phyloP scores from a whole-genome alignment of 92 coral and sea anemone genomes.

The Epizoanthus illoricatus region DNA sequence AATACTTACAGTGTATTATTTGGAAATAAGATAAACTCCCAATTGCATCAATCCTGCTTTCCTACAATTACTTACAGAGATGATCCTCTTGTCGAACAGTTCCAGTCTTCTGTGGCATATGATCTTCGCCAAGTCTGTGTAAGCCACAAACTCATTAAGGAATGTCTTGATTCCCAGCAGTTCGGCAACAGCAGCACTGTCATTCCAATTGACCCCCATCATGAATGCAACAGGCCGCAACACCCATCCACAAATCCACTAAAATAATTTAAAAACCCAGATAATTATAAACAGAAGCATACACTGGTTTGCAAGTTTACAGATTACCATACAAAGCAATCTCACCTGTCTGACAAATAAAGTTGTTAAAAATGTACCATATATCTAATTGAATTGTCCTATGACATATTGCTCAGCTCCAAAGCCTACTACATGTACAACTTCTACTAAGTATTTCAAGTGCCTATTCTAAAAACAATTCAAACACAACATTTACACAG shows the following conservation, averaged over 20 bases:
- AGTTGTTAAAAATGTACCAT: not conserved
- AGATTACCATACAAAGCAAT: too few species aligned
- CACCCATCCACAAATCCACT: slow-evolving; percentile 55
- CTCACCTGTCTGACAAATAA: too few species aligned
- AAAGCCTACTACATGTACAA: not conserved
- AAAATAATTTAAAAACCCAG: not conserved
- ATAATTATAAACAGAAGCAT: too few species aligned
- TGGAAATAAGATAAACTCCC: not conserved
- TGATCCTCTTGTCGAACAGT: too few species aligned
- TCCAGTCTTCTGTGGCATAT: slow-evolving; percentile 16
- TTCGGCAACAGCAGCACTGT: slow-evolving; percentile 86
- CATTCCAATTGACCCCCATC: slow-evolving; percentile 90
- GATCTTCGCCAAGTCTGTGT: slow-evolving; percentile 55
- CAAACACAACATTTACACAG: too few species aligned
- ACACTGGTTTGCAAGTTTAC: too few species aligned
- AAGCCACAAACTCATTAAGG: slow-evolving; percentile 90
- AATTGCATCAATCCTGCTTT: not conserved
- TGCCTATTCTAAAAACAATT: too few species aligned
- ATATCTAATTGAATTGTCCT: slow-evolving; percentile 28
- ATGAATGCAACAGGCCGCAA: slow-evolving; percentile 76
- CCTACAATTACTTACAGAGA: slow-evolving; percentile 14
- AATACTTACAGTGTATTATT: not conserved
- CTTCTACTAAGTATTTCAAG: too few species aligned
- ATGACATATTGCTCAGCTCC: not conserved
- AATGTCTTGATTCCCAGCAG: slow-evolving; percentile 91